Conservation (phyloP, 2,113 vertebrate genomes). For the Sminthopsis crassicaudata region DNA sequence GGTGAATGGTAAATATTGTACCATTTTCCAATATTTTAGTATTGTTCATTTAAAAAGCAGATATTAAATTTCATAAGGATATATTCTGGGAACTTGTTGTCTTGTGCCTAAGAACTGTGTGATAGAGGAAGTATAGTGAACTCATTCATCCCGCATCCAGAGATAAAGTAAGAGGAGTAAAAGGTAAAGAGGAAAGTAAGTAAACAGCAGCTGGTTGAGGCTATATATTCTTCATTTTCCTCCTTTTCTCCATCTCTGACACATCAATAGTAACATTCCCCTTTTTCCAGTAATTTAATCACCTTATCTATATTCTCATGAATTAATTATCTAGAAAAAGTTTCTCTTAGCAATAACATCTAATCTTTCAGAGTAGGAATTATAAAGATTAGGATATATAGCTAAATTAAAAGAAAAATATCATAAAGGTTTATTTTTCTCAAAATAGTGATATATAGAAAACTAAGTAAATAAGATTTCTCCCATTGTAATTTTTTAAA, state of each 20-base stretch:
- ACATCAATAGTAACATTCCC: neutral
- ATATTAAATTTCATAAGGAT: neutral
- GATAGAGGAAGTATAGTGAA: neutral
- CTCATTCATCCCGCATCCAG: neutral
- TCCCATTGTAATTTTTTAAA: neutral
- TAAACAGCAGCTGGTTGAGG: neutral
- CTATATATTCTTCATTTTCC: no score
- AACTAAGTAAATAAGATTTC: neutral
- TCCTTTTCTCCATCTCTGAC: neutral
- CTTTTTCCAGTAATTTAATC: neutral
- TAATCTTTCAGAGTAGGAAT: neutral
- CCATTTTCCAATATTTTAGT: neutral
- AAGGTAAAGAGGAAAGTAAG: neutral
- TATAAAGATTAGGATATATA: neutral
- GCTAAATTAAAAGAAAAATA: neutral
- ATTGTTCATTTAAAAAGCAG: neutral
- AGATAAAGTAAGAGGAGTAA: neutral
- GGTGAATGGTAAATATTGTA: constrained; percentile 7
- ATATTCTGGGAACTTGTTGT: neutral
- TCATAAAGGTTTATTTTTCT: neutral
- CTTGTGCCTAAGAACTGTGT: neutral
- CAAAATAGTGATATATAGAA: neutral
- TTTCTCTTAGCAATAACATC: neutral
- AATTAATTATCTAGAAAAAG: neutral
- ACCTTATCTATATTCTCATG: neutral